Percentiles rank a stretch among this genome's conserved stretches.
These are phyloP conservation scores for Neuroscelio doddi DNA, from an alignment of 2,888 invertebrate genomes.

Conservation along the genomic window DNA sequence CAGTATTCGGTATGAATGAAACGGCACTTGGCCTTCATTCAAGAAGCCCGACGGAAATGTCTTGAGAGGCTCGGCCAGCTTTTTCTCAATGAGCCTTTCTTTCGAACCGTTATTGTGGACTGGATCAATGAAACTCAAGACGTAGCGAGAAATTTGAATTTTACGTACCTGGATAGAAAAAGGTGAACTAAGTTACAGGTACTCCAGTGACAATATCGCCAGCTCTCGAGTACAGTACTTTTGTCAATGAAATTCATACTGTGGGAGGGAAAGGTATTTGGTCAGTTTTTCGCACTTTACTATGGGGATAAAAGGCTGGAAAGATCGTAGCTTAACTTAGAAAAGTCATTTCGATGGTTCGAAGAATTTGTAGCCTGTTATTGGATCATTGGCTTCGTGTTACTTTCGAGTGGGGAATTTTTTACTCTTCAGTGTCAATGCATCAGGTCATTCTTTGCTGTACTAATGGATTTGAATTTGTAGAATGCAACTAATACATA, in stretches of 20 bases:
- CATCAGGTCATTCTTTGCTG: no score
- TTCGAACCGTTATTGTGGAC: conserved; percentile 46
- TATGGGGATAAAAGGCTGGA: conserved; percentile 56
- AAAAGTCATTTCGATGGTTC: conserved; percentile 24
- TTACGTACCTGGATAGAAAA: conserved; percentile 53
- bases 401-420: conserved; percentile 1
- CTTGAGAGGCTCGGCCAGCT: conserved; percentile 34
- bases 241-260: conserved; percentile 64
- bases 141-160: conserved; percentile 63
- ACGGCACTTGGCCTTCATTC: conserved; percentile 31
- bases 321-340: conserved; percentile 45
- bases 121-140: conserved; percentile 41
- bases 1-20: conserved; percentile 48
- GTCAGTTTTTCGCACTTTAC: conserved; percentile 58
- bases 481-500: no score
- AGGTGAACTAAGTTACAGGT: conserved; percentile 63
- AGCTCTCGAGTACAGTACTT: conserved; percentile 52
- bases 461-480: no score
- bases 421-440: no score
- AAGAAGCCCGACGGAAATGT: conserved; percentile 36
- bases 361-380: conserved; percentile 1
- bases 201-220: conserved; percentile 60
- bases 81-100: conserved; percentile 46
- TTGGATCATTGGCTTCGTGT: conserved; percentile 11
- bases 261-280: conserved; percentile 56